Conservation (phyloP, 2,113 vertebrate genomes). For the Thryonomys swinderianus region DNA sequence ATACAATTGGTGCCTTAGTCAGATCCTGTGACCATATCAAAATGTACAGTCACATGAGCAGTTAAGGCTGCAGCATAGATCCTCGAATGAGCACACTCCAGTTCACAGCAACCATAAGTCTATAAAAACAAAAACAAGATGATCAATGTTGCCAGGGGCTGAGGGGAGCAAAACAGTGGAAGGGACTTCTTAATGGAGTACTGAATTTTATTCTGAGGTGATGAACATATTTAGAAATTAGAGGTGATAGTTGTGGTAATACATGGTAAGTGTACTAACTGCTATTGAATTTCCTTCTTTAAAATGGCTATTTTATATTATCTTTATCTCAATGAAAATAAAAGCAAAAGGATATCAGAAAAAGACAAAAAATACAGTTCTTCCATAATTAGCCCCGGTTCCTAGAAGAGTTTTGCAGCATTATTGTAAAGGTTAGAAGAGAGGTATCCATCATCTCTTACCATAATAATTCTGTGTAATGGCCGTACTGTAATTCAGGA, state of each 20-base stretch:
- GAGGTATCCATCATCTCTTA: neutral
- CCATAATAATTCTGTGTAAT: neutral
- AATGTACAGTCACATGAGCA: neutral
- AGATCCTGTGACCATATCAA: neutral
- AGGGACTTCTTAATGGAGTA: neutral
- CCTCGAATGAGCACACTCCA: neutral
- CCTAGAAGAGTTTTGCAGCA: neutral
- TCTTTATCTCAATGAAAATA: neutral
- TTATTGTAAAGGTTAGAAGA: neutral
- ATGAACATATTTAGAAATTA: constrained; percentile 25
- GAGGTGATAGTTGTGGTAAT: neutral
- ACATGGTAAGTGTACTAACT: constrained; percentile 1
- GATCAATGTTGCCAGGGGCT: neutral
- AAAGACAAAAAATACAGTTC: neutral
- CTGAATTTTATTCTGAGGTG: neutral
- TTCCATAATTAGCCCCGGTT: neutral
- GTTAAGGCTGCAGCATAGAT: neutral
- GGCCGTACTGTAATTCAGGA: neutral
- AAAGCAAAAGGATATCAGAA: neutral
- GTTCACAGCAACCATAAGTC: neutral
- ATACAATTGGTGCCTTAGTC: neutral
- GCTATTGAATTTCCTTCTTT: neutral
- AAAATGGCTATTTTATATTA: neutral
- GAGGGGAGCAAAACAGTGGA: neutral
- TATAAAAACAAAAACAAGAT: neutral